These are phyloP conservation scores for Troides oblongomaculatus DNA, from an alignment of 2,888 invertebrate genomes.

Conservation along the genomic window DNA sequence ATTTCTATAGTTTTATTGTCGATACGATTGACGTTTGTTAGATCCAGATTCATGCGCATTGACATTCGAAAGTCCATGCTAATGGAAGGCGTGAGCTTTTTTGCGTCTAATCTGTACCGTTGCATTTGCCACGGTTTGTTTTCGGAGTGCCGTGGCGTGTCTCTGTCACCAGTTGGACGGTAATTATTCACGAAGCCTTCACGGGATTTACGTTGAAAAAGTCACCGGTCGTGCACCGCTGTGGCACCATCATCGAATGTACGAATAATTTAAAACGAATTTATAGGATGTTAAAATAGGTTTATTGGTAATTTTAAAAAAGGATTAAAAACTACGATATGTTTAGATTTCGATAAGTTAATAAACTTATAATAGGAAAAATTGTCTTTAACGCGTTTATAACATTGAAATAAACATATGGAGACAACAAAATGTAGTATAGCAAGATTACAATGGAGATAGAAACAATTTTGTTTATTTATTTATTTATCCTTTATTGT, in stretches of 20 bases:
- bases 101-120: constrained; percentile 69
- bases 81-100: constrained; percentile 73
- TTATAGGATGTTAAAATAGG: not conserved
- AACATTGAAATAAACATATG: too few species aligned
- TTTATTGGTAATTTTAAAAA: not conserved
- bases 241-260: constrained; percentile 13
- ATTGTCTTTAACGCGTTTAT: too few species aligned
- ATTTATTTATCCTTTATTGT: too few species aligned
- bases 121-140: constrained; percentile 71
- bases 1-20: constrained; percentile 50
- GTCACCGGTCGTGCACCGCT: constrained; percentile 33
- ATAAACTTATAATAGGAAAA: not conserved
- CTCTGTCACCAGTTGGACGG: constrained; percentile 65
- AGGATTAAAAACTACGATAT: not conserved
- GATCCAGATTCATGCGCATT: constrained; percentile 75
- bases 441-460: too few species aligned
- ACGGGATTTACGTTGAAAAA: constrained; percentile 55
- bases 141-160: constrained; percentile 59
- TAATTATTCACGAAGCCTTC: constrained; percentile 73
- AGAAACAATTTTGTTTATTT: too few species aligned
- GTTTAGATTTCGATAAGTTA: not conserved
- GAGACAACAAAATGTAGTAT: too few species aligned
- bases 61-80: constrained; percentile 71
- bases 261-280: constrained; percentile 16
- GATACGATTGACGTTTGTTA: constrained; percentile 51